phyloP scores from a whole-genome alignment of 2,888 invertebrate species.

The Steinernema hermaphroditum region DNA sequence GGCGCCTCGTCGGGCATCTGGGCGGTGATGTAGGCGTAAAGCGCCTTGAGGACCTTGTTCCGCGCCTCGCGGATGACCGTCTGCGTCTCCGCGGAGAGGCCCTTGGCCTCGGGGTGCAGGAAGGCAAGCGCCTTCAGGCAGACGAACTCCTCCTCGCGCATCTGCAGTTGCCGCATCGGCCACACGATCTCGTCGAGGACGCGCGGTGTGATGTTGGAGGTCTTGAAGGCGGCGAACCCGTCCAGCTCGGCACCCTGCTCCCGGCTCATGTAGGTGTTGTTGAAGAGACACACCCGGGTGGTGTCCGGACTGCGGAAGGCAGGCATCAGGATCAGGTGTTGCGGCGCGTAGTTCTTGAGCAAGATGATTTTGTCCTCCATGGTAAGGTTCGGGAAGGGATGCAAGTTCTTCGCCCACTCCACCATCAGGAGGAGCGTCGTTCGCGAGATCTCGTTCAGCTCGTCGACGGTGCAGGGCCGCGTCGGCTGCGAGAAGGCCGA shows the following conservation, averaged over 20 bases:
- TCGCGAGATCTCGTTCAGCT: conserved; percentile 63
- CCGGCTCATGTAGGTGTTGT: conserved; percentile 61
- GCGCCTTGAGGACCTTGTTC: conserved; percentile 63
- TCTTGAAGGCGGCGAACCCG: conserved; percentile 65
- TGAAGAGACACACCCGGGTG: conserved; percentile 62
- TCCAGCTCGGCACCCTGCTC: conserved; percentile 52
- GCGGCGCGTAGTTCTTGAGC: conserved; percentile 66
- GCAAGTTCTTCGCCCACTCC: conserved; percentile 63
- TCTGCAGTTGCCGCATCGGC: conserved; percentile 89
- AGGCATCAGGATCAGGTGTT: conserved; percentile 66
- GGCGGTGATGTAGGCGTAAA: conserved; percentile 63
- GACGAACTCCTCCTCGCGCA: conserved; percentile 96
- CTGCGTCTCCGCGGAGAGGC: conserved; percentile 51
- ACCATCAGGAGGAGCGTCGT: conserved; percentile 65
- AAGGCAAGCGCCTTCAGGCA: conserved; percentile 98
- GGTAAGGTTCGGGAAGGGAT: conserved; percentile 60
- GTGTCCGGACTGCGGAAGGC: conserved; percentile 61
- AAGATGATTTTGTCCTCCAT: conserved; percentile 65
- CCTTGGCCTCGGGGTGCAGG: conserved; percentile 79
- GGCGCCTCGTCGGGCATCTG: conserved; percentile 64
- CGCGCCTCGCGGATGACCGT: conserved; percentile 62
- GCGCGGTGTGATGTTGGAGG: conserved; percentile 68
- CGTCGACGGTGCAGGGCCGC: conserved; percentile 54
- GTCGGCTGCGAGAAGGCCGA: conserved; percentile 40
- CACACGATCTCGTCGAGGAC: conserved; percentile 95